Conservation (phyloP, 2,113 vertebrate genomes). For the Machaerirhynchus nigripectus region DNA sequence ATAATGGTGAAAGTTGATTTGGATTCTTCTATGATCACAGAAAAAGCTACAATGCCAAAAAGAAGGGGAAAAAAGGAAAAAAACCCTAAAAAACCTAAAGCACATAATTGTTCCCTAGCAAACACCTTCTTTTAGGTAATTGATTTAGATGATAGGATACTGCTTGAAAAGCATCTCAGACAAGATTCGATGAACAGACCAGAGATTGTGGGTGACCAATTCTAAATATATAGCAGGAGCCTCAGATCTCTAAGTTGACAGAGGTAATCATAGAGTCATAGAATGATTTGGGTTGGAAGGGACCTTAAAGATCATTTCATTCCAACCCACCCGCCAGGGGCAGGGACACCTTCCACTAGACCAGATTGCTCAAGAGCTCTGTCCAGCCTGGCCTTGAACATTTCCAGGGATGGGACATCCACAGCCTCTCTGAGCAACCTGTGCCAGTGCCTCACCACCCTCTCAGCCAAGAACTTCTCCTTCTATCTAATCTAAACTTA, state of each 20-base stretch:
- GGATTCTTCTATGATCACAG: background rate
- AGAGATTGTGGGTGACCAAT: background rate
- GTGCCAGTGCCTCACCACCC: background rate
- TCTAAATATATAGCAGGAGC: background rate
- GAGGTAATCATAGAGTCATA: background rate
- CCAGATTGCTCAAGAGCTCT: background rate
- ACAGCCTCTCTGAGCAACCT: background rate
- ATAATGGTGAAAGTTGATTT: background rate
- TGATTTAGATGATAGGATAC: background rate
- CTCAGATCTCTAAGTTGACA: background rate
- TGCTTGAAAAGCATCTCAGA: background rate
- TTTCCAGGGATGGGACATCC: background rate
- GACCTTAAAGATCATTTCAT: background rate
- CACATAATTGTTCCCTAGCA: background rate
- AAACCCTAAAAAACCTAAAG: background rate
- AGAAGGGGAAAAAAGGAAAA: background rate
- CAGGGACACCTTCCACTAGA: background rate
- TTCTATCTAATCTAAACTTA: background rate
- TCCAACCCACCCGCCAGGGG: background rate
- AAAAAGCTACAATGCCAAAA: background rate
- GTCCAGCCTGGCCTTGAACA: background rate
- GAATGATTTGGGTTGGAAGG: background rate
- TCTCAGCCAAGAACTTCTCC: background rate
- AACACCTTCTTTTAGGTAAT: background rate
- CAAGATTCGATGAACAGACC: background rate